Evolutionary conservation across 2,888 invertebrate species (phyloP).

Genomic region (Agonopterix alstromeriana): DNA sequence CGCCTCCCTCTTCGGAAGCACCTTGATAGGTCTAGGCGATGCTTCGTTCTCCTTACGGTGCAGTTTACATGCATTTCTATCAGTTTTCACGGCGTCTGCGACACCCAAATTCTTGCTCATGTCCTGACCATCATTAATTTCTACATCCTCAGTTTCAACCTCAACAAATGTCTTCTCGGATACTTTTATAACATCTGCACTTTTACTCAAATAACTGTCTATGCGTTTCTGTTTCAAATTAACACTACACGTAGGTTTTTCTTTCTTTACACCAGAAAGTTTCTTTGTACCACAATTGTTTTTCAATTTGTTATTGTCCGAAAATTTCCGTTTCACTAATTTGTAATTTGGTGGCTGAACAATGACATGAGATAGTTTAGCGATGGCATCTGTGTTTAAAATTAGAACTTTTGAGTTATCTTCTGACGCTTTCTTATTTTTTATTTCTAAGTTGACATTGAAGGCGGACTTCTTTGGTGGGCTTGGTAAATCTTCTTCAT

Average conservation of each 20-base stretch:
- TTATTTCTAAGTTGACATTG: conserved; percentile 59
- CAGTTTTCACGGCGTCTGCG: conserved; percentile 39
- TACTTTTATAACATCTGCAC: conserved; percentile 24
- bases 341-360: conserved; percentile 70
- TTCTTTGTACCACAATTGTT: conserved; percentile 27
- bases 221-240: conserved; percentile 48
- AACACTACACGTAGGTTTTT: conserved; percentile 22
- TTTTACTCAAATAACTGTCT: conserved; percentile 38
- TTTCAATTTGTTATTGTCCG: conserved; percentile 37
- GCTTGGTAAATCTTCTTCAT: conserved; percentile 23
- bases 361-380: conserved; percentile 63
- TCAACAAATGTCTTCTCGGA: conserved; percentile 17
- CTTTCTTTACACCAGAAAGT: conserved; percentile 33
- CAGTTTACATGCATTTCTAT: conserved; percentile 24
- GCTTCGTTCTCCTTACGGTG: conserved; percentile 31
- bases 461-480: conserved; percentile 39
- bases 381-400: conserved; percentile 66
- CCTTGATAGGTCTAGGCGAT: conserved; percentile 23
- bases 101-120: conserved; percentile 58
- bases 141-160: conserved; percentile 19
- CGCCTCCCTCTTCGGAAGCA: conserved; percentile 21
- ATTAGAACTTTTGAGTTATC: conserved; percentile 64
- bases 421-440: conserved; percentile 51
- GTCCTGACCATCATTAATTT: conserved; percentile 37
- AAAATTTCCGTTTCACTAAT: conserved; percentile 54